Evolutionary conservation across 2,113 vertebrate species (phyloP).

Genomic region (Pygoscelis adeliae): DNA sequence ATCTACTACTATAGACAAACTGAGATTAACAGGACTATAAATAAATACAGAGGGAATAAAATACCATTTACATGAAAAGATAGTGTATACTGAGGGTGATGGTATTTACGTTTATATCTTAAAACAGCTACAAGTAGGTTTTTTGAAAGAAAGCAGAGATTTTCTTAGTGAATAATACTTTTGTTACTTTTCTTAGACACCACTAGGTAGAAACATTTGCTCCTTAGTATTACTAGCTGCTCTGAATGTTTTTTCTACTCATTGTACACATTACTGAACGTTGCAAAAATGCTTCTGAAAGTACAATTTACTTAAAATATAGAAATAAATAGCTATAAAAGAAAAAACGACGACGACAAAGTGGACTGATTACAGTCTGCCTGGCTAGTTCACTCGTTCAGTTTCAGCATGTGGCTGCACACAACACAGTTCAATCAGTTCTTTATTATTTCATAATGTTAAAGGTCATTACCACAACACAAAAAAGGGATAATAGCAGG

Average conservation of each 20-base stretch:
- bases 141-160: background rate
- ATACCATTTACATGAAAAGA: background rate
- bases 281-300: background rate
- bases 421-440: background rate
- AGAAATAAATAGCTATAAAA: background rate
- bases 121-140: background rate
- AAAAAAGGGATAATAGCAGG: background rate
- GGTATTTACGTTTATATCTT: background rate
- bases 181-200: background rate
- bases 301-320: background rate
- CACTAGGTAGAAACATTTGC: background rate
- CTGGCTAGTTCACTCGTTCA: background rate
- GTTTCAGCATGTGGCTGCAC: background rate
- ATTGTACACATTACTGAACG: background rate
- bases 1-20: background rate
- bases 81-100: background rate
- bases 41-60: background rate
- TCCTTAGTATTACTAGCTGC: background rate
- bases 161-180: background rate
- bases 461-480: slow-evolving; percentile 23
- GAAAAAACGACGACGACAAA: background rate
- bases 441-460: slow-evolving; percentile 13
- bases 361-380: background rate
- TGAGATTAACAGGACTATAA: background rate
- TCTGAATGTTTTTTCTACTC: background rate